Evolutionary conservation across 2,797 vertebrate genomes (phyloP), one percentile per base, ranked within the genome.

Genomic region (Enteromius afrohamiltoni): DNA sequence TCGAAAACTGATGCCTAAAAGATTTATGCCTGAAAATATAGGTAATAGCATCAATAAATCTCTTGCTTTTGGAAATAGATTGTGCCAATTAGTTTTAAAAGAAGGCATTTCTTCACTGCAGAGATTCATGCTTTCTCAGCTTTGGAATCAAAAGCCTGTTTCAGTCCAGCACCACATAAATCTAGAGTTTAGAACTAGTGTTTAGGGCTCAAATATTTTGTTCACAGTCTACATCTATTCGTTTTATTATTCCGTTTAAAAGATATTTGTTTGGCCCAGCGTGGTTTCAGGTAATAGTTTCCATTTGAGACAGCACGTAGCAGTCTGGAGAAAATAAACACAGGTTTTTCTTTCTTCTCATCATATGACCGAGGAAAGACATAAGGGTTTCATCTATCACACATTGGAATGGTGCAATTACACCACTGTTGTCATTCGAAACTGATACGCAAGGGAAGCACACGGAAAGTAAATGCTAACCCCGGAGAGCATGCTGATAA

Each of bases 181-280:
- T 65, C 34, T 75, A 83, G 31, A 82, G 55, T 83, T 83, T 47
- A 81, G 60, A 76, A 85, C 74, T 70, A 71, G 73, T 67, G 80
- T 88, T 87, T 83, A 77, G 65, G 65, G 82, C 86, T 85, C 37
- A 77, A 86, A 87, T 79, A 85, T 87, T 84, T 88, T 86, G 68
- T 81, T 79, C 68, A 71, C 64, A 64, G 85, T 70, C 80, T 65
- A 21, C 9, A 9, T 83, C 74, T 83, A 80, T 89, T 89, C 87
- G 78, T 87, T 86, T 88, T 86, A 82, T 81, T 80, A 85, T 84
- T 88, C 58, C 19, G 65, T 83, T 86, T 79, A 85, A 87, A 67
- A 87, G 85, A 88, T 89, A 86, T 87, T 88, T 89, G 85, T 88
- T 90, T 86, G 85, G 83, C 80, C 80, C 51, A 78, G 51, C 68